These are phyloP conservation scores for Macrostomum lignano DNA, from an alignment of 1,140 invertebrate species.

Conservation along the genomic window DNA sequence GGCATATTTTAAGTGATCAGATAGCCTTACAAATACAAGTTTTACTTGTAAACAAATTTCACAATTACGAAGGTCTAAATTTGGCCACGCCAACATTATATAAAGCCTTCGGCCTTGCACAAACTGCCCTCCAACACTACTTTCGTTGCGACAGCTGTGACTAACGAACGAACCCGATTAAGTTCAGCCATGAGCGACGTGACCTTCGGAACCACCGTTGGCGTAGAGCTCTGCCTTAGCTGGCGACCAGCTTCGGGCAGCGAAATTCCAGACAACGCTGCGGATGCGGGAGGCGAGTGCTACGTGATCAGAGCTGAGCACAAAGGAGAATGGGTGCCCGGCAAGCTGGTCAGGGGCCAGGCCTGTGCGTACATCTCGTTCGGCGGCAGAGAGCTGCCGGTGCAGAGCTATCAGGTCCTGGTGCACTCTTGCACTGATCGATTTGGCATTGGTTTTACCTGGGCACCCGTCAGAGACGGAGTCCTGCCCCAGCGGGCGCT, in stretches of 20 bases:
- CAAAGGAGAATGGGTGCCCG: not conserved
- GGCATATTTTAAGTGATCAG: no score
- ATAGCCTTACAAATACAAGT: no score
- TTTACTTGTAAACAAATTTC: no score
- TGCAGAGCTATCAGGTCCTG: not conserved
- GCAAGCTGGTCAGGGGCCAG: not conserved
- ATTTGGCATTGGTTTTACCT: not conserved
- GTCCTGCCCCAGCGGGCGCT: not conserved
- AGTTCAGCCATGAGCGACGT: constrained; percentile 3
- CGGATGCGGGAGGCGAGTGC: not conserved
- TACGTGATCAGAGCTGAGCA: not conserved
- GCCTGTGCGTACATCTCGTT: not conserved
- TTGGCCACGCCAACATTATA: no score
- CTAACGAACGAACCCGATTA: no score
- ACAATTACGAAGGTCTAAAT: no score
- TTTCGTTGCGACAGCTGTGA: no score
- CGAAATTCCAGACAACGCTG: not conserved
- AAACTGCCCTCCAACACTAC: no score
- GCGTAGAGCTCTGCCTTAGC: not conserved
- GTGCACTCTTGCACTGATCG: not conserved
- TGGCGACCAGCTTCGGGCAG: not conserved
- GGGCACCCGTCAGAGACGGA: not conserved
- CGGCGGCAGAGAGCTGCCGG: not conserved
- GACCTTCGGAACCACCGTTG: not conserved
- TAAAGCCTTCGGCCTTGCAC: no score